Base-by-base conservation (phyloP, 2,888 invertebrate species). In the Adelphocoris suturalis region DNA sequence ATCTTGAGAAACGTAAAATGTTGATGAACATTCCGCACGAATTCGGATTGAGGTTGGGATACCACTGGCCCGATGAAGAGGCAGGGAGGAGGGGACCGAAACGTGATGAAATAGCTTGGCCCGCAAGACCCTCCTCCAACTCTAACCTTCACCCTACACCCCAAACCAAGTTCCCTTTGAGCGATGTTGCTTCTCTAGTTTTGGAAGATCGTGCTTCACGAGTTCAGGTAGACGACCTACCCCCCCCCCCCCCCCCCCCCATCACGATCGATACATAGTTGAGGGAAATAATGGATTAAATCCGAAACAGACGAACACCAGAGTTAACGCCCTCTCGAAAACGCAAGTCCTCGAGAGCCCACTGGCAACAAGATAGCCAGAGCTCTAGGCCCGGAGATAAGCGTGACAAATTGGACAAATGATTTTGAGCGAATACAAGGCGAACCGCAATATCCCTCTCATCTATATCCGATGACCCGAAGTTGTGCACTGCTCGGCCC, bases 381-480 rank as follows among this genome's bases (percentile, higher is more conserved):
- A 19, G 68, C 9, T 12, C 68, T 13, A 68, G 68, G 68, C n/a
- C 52, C 57, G 7, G 68, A 68, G 68, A 68, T 68, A 68, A 68
- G 68, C 68, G 68, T 68, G 68, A 68, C 68, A 68, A 68, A 68
- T 68, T 68, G 27, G 68, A 23, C 23, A 68, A 68, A 68, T 68
- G 68, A 68, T 68, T 68, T 68, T 68, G 12, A 68, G 68, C 23
- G 23, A 68, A 68, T 23, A 68, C 68, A 68, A 68, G 68, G 27
- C 68, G 27, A 68, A 68, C 68, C 68, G 68, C 23, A 23, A 68
- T 68, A 68, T 68, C 68, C 68, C 68, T 19, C 68, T 23, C 68
- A 68, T 23, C 23, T 68, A 23, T 23, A 68, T 68, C 68, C 19
- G 68, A 68, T 68, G 23, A 68, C 68, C 68, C 68, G 23, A 68